Conservation (phyloP, 92 coral and sea anemone species). For the Epizoanthus stellaris region DNA sequence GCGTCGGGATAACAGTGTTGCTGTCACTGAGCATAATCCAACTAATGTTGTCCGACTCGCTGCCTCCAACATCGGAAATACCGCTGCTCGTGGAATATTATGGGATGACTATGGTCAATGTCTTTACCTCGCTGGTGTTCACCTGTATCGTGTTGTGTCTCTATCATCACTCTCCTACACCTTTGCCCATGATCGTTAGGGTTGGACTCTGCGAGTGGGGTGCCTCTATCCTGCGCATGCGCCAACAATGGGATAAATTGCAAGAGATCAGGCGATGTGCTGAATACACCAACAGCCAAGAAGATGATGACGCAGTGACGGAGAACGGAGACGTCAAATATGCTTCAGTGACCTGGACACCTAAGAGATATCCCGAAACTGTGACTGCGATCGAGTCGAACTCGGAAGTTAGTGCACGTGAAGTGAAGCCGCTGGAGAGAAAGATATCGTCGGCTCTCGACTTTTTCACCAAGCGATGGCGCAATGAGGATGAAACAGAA, state of each 20-base stretch:
- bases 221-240: slow-evolving; percentile 64
- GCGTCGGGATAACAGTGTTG: slow-evolving; percentile 87
- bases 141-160: slow-evolving; percentile 77
- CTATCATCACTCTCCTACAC: slow-evolving; percentile 62
- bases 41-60: slow-evolving; percentile 83
- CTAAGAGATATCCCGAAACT: slow-evolving; percentile 21
- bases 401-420: background rate
- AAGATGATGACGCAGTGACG: slow-evolving; percentile 1
- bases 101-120: slow-evolving; percentile 87
- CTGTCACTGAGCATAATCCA: slow-evolving; percentile 89
- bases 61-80: slow-evolving; percentile 88
- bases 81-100: slow-evolving; percentile 85
- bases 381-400: slow-evolving; percentile 31
- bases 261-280: slow-evolving; percentile 62
- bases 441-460: slow-evolving; percentile 18
- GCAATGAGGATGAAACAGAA: slow-evolving; percentile 58
- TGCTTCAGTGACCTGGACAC: slow-evolving; percentile 37
- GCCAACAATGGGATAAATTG: slow-evolving; percentile 66
- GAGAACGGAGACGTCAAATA: slow-evolving; percentile 30
- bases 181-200: slow-evolving; percentile 67
- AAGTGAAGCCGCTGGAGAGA: slow-evolving; percentile 18
- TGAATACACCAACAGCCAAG: slow-evolving; percentile 28
- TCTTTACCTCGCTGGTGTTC: slow-evolving; percentile 78
- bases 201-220: slow-evolving; percentile 75
- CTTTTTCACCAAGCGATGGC: slow-evolving; percentile 51